Base-by-base conservation (phyloP, 2,113 vertebrate species). In the Rana temporaria region DNA sequence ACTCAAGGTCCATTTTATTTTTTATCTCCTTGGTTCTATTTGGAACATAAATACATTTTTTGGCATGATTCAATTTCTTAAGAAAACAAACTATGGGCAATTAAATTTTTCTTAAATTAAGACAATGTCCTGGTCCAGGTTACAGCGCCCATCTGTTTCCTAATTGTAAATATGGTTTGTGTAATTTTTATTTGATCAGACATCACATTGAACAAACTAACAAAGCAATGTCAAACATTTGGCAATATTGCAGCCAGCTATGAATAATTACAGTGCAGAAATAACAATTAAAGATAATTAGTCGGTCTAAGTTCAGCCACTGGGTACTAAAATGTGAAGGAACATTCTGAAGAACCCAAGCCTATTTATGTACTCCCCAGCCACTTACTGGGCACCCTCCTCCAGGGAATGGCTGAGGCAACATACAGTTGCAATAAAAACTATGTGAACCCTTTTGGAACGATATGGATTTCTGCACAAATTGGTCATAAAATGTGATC, bases 221-320 rank as follows among this genome's bases (percentile, higher is more conserved):
- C 68, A 30, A n/a, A 73, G 53, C 16, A 26, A 26, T 30, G 70
- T 56, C 48, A 56, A 20, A 14, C 24, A 56, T 12, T 73, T 73
- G 70, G 70, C 48, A 73, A 55, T 30, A 57, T 24, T 56, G 70
- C 16, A 73, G 53, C 9, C 15, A 56, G 24, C 53, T n/a, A 30
- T 22, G 11, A 11, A 52, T 73, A 73, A 73, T 73, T 73, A 73
- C 22, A 30, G 24, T 30, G 22, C 70, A 73, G 24, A 73, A 73
- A 73, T 57, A 57, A 73, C 48, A 73, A 73, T 24, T 24, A 30
- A 73, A 55, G 42, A 73, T 56, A 55, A 73, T 73, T 73, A 73
- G 70, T 34, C 48, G 26, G 3, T 30, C 22, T 57, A 73, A 73
- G 57, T 57, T 57, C 20, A 56, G 70, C 70, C 24, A 57, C 20